Base-by-base conservation (phyloP, 2,797 vertebrate species). In the Catostomus latipinnis region DNA sequence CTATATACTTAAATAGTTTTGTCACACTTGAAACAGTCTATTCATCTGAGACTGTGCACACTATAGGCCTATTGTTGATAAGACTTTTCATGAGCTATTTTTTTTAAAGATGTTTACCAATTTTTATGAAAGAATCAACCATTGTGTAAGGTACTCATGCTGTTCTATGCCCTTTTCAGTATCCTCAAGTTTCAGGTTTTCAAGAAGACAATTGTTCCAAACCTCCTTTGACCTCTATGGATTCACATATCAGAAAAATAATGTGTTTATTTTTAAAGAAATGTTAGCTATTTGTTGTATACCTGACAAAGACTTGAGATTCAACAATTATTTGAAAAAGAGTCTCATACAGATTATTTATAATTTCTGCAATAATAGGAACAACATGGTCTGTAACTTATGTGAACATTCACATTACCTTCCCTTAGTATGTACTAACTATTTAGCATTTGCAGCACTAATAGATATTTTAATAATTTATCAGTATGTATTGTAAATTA, bases 401-500 rank as follows among this genome's bases (percentile, higher is more conserved):
- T 63, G 63, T 58, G 80, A 81, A 76, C 74, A 74, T 68, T 72
- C 6, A 0, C 73, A 60, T 70, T 74, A 52, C 61, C 18, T 66
- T 76, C 12, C 1, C 50, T 63, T 63, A 54, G 56, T 54, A 77
- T 74, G 56, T 69, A 43, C 22, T 68, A 79, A 71, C 71, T 81
- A 69, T 82, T 86, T 82, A 74, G 67, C 66, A 82, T 78, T 71
- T 81, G 66, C 34, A 52, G 45, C 61, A 8, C 74, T 83, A 73
- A 88, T 85, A 83, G 80, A 62, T 81, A 76, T 85, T 88, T 86
- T 74, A 88, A 86, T 88, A 80, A 86, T 86, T 86, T 16, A 86
- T 81, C 73, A 80, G 76, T 78, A 16, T 76, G 49, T 60, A 49
- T 18, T 22, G 82, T 85, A 74, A 86, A 88, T 85, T 81, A 84